phyloP scores from a whole-genome alignment of 2,797 vertebrate species.

The Euthynnus affinis region DNA sequence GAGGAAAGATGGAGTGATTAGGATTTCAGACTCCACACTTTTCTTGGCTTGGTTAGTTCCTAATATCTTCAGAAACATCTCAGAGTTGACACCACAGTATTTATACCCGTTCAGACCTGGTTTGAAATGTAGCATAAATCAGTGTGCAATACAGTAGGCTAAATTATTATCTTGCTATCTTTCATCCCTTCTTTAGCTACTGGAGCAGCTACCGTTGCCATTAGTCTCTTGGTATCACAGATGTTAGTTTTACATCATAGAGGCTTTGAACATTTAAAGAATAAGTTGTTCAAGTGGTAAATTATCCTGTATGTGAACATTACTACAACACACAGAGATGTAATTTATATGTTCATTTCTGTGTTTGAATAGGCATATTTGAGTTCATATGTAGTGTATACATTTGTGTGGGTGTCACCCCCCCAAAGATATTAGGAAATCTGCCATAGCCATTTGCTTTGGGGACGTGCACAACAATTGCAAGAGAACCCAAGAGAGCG shows the following conservation, averaged over 20 bases:
- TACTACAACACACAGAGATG: neutral
- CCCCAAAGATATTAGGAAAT: constrained; percentile 22
- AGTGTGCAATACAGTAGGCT: neutral
- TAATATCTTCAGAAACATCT: constrained; percentile 56
- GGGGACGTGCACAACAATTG: constrained; percentile 35
- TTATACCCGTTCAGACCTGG: constrained; percentile 28
- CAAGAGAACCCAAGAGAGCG: constrained; percentile 18
- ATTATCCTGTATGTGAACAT: neutral
- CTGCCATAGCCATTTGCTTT: constrained; percentile 14
- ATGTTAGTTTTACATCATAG: neutral
- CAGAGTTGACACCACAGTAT: neutral
- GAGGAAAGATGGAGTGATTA: constrained; percentile 79
- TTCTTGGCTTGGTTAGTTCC: constrained; percentile 47
- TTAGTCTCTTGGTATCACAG: constrained; percentile 13
- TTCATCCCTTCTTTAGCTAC: constrained; percentile 12
- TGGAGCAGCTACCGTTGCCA: constrained; percentile 7
- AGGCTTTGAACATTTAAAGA: neutral
- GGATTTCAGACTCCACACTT: constrained; percentile 45
- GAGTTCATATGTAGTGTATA: neutral
- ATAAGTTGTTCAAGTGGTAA: neutral
- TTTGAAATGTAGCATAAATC: constrained; percentile 38
- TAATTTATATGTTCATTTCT: neutral
- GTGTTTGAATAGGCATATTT: neutral
- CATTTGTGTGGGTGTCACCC: constrained; percentile 17
- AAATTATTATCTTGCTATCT: neutral